Evolutionary conservation across 1,140 invertebrate species (phyloP).

Genomic region (Heliothis virescens): DNA sequence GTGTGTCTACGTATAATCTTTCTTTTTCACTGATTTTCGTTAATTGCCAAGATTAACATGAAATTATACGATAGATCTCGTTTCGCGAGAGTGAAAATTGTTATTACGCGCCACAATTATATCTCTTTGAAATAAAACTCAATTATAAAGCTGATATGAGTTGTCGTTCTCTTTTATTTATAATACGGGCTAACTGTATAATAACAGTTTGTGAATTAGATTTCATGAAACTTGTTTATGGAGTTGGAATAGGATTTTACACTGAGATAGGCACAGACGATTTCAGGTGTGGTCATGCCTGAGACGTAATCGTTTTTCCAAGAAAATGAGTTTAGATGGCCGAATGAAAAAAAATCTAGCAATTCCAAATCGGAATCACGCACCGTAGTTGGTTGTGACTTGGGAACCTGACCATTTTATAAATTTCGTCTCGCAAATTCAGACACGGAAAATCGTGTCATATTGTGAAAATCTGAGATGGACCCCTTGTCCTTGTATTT

Average conservation of each 20-base stretch:
- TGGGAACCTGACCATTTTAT: too few relatives aligned
- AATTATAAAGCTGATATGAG: slow-evolving; percentile 47
- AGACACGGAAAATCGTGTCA: too few relatives aligned
- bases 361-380: too few relatives aligned
- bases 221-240: slow-evolving; percentile 41
- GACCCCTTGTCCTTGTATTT: too few relatives aligned
- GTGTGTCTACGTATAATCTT: slow-evolving; percentile 18
- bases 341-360: neutral
- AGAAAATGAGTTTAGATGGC: neutral
- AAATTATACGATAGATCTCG: slow-evolving; percentile 47
- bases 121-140: slow-evolving; percentile 46
- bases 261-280: neutral
- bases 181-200: slow-evolving; percentile 3
- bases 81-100: slow-evolving; percentile 51
- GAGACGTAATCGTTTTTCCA: neutral
- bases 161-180: slow-evolving; percentile 33
- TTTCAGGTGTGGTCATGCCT: neutral
- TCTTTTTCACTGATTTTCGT: slow-evolving; percentile 46
- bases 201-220: slow-evolving; percentile 35
- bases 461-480: too few relatives aligned
- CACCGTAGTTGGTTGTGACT: too few relatives aligned
- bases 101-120: slow-evolving; percentile 44
- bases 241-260: slow-evolving; percentile 40
- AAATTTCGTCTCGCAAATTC: too few relatives aligned
- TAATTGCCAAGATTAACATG: slow-evolving; percentile 51